Evolutionary conservation across 2,113 vertebrate genomes (phyloP).

Genomic region (Anguilla japonica): DNA sequence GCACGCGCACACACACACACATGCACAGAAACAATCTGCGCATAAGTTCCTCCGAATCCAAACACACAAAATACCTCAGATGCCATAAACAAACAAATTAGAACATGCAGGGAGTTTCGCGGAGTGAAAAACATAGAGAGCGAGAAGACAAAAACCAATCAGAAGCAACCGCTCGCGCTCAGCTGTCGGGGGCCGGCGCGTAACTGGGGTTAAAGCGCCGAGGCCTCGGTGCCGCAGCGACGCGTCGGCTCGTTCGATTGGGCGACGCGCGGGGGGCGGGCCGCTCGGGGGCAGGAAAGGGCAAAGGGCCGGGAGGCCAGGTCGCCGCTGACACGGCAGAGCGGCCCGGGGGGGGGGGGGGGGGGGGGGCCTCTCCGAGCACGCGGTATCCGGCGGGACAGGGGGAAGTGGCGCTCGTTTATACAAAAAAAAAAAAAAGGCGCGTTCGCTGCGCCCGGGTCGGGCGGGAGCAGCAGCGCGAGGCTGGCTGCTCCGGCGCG

Average conservation of each 20-base stretch:
- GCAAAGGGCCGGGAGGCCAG: constrained; percentile 47
- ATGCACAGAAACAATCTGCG: not conserved
- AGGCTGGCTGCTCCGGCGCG: not conserved
- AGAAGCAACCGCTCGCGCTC: not conserved
- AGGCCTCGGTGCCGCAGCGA: not conserved
- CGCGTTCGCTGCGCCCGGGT: not conserved
- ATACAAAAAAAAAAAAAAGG: not conserved
- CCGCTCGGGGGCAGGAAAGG: constrained; percentile 37
- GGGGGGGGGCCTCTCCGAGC: not conserved
- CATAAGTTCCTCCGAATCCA: not conserved
- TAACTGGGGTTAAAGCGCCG: not conserved
- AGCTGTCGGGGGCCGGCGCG: not conserved
- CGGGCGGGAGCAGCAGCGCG: not conserved
- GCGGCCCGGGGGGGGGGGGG: constrained; percentile 42
- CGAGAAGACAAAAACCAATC: not conserved
- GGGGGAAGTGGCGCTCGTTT: constrained; percentile 9
- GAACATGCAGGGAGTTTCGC: not conserved
- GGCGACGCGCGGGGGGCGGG: not conserved
- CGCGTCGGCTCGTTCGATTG: not conserved
- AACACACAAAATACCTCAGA: not conserved
- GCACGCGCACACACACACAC: constrained; percentile 15
- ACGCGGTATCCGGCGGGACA: not conserved
- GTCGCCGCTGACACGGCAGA: constrained; percentile 51
- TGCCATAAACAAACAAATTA: not conserved
- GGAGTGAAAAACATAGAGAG: not conserved